phyloP scores from a whole-genome alignment of 2,888 invertebrate genomes.

The Eupithecia centaureata region DNA sequence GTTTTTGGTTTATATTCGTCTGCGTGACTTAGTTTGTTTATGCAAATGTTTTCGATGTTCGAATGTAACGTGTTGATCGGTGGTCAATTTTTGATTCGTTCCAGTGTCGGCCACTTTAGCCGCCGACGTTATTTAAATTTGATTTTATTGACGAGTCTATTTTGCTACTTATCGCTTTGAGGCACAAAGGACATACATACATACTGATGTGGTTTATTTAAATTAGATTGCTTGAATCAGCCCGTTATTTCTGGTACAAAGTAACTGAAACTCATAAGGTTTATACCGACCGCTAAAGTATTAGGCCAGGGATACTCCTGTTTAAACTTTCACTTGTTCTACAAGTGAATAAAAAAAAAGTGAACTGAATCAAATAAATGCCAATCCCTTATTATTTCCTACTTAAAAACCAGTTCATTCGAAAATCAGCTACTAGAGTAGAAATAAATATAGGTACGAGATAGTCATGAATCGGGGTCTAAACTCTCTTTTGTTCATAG shows the following conservation, averaged over 20 bases:
- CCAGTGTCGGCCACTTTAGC: slow-evolving; percentile 54
- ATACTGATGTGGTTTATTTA: not conserved
- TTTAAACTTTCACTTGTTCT: too few species aligned
- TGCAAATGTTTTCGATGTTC: slow-evolving; percentile 74
- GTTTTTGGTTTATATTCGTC: slow-evolving; percentile 63
- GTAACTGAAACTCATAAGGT: not conserved
- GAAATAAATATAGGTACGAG: not conserved
- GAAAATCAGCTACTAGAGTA: not conserved
- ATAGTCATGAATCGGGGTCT: not conserved
- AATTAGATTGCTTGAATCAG: not conserved
- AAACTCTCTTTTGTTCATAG: not conserved
- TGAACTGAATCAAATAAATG: too few species aligned
- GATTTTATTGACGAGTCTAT: slow-evolving; percentile 49
- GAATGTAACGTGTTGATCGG: slow-evolving; percentile 74
- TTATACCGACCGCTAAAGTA: not conserved
- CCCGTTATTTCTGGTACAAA: too few species aligned
- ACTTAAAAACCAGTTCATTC: too few species aligned
- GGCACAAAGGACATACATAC: not conserved
- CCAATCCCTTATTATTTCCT: too few species aligned
- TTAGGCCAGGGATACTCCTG: too few species aligned
- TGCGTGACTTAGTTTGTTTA: slow-evolving; percentile 69
- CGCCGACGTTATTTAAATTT: slow-evolving; percentile 61
- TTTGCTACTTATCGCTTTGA: not conserved
- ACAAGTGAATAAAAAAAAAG: too few species aligned
- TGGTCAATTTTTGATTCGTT: slow-evolving; percentile 77